phyloP scores from a whole-genome alignment of 2,888 invertebrate genomes.

The Ligdia adustata region DNA sequence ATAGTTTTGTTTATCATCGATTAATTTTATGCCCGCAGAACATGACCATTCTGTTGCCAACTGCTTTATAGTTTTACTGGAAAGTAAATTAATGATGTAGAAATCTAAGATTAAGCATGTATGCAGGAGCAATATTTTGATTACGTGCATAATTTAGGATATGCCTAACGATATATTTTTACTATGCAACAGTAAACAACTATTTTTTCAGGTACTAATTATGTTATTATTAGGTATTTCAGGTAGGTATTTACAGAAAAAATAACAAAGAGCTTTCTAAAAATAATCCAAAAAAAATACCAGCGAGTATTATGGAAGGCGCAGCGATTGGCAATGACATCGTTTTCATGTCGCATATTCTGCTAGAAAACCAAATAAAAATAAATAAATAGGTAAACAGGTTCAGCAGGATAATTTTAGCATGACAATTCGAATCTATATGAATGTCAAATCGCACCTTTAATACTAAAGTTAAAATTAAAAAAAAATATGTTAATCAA shows the following conservation, averaged over 20 bases:
- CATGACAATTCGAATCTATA: too few relatives aligned
- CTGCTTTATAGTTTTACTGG: slow-evolving; percentile 6
- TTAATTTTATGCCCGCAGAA: not conserved
- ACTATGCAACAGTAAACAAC: too few relatives aligned
- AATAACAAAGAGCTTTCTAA: not conserved
- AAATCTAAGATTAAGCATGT: too few relatives aligned
- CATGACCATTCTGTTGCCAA: slow-evolving; percentile 2
- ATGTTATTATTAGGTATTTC: too few relatives aligned
- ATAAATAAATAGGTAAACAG: not conserved
- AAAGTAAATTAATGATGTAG: slow-evolving; percentile 1
- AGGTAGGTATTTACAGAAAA: too few relatives aligned
- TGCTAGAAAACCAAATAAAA: slow-evolving; percentile 9
- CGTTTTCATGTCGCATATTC: not conserved
- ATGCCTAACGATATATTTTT: not conserved
- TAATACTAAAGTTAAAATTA: too few relatives aligned
- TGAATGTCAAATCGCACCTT: too few relatives aligned
- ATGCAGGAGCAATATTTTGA: too few relatives aligned
- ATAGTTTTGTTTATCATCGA: not conserved
- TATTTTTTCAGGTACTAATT: too few relatives aligned
- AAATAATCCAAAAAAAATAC: slow-evolving; percentile 4
- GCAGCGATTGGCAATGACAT: slow-evolving; percentile 3
- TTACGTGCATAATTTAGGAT: too few relatives aligned
- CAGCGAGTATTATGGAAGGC: not conserved
- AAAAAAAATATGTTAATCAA: too few relatives aligned
- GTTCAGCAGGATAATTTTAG: too few relatives aligned